These are phyloP conservation scores for Pardalotus punctatus DNA, from an alignment of 2,113 vertebrate genomes.

Conservation along the genomic window DNA sequence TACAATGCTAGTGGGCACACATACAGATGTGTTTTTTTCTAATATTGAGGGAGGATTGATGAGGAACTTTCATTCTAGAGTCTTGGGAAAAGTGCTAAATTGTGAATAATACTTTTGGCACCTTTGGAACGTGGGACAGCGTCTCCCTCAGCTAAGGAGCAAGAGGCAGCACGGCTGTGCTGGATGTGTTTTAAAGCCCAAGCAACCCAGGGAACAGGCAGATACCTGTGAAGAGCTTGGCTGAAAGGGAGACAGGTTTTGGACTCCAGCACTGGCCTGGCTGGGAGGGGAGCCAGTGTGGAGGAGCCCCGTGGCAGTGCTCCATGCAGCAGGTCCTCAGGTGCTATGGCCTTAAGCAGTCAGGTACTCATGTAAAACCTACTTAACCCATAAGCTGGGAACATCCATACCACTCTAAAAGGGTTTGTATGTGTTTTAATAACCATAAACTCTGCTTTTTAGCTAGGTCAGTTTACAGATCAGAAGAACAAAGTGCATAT, in stretches of 20 bases:
- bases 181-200: neutral
- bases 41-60: neutral
- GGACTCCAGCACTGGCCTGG: neutral
- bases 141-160: neutral
- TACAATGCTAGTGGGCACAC: neutral
- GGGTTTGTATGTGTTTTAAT: neutral
- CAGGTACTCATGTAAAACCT: neutral
- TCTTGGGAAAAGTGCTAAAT: neutral
- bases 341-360: rapidly evolving
- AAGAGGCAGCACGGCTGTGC: neutral
- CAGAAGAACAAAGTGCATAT: neutral
- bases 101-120: neutral
- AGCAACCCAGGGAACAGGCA: neutral
- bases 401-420: neutral
- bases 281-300: rapidly evolving
- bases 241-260: neutral
- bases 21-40: neutral
- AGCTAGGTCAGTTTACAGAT: neutral
- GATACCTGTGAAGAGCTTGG: neutral
- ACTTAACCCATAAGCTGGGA: neutral
- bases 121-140: neutral
- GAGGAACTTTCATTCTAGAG: neutral
- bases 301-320: neutral
- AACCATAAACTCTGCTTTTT: neutral
- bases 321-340: neutral